A percentile compares a stretch with the other conserved stretches of the same genome.
Conservation (phyloP, 2,888 invertebrate species). For the Matsumyia berberina region DNA sequence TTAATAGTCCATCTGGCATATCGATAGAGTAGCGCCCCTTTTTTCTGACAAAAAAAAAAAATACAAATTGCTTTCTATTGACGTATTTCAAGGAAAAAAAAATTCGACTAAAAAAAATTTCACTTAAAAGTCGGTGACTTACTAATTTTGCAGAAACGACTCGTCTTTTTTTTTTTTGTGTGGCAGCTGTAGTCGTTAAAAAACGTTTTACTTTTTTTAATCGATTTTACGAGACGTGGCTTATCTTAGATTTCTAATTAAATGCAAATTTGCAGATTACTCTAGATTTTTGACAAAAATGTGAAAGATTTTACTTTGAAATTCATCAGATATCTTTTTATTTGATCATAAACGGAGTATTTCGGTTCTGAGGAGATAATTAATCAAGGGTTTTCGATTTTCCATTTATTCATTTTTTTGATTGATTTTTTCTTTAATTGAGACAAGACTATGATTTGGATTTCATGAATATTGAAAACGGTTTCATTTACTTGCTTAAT, state of each 20-base stretch:
- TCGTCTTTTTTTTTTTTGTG: not conserved
- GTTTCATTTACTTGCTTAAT: constrained; percentile 3
- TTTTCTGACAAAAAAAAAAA: not conserved
- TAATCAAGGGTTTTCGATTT: constrained; percentile 1
- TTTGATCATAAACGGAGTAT: not conserved
- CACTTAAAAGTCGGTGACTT: constrained; percentile 7
- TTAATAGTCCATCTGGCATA: not conserved
- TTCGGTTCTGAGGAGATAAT: not conserved
- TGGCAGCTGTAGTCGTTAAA: not conserved
- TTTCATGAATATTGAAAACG: constrained; percentile 10
- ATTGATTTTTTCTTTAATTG: not conserved
- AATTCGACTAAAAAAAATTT: too few relatives aligned
- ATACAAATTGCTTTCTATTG: constrained; percentile 7
- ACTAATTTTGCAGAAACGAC: constrained; percentile 3
- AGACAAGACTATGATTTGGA: not conserved
- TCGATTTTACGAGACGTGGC: constrained; percentile 1
- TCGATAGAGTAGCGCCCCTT: too few relatives aligned
- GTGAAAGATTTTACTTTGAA: not conserved
- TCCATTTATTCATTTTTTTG: not conserved
- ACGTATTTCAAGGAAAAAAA: not conserved
- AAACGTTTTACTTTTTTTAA: constrained; percentile 1
- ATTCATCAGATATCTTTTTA: constrained; percentile 2
- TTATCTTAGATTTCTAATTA: constrained; percentile 6
- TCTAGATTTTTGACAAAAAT: not conserved
- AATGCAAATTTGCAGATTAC: not conserved